Evolutionary conservation across 1,140 invertebrate species (phyloP).

Genomic region (Eumaeus atala): DNA sequence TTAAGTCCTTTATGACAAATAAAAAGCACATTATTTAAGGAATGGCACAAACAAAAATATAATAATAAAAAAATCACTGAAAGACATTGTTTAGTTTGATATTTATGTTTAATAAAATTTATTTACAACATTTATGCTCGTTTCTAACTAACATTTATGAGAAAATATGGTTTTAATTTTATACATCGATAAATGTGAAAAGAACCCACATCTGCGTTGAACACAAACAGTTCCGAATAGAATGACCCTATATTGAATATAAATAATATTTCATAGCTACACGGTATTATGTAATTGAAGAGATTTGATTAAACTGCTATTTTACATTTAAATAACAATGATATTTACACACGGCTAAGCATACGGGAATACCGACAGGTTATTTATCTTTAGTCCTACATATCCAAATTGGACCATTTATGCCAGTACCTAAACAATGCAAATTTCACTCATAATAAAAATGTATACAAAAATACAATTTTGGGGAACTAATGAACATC

Average conservation of each 20-base stretch:
- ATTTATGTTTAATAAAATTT: constrained; percentile 46
- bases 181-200: constrained; percentile 1
- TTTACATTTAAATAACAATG: constrained; percentile 32
- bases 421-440: constrained; percentile 47
- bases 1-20: too few relatives aligned
- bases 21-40: neutral
- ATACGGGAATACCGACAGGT: constrained; percentile 12
- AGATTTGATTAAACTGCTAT: neutral
- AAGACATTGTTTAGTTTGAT: constrained; percentile 20
- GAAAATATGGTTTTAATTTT: constrained; percentile 12
- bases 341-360: constrained; percentile 24
- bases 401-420: constrained; percentile 53
- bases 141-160: constrained; percentile 28
- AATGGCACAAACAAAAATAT: neutral
- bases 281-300: constrained; percentile 1
- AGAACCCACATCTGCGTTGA: neutral
- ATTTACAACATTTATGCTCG: constrained; percentile 45
- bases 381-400: constrained; percentile 30
- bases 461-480: constrained; percentile 71
- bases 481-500: constrained; percentile 39
- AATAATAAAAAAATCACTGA: neutral
- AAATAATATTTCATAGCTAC: neutral
- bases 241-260: neutral
- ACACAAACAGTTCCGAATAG: neutral
- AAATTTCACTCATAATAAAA: constrained; percentile 51